These are phyloP conservation scores for Palloptera scutellata DNA, from an alignment of 2,888 invertebrate species.

Conservation along the genomic window DNA sequence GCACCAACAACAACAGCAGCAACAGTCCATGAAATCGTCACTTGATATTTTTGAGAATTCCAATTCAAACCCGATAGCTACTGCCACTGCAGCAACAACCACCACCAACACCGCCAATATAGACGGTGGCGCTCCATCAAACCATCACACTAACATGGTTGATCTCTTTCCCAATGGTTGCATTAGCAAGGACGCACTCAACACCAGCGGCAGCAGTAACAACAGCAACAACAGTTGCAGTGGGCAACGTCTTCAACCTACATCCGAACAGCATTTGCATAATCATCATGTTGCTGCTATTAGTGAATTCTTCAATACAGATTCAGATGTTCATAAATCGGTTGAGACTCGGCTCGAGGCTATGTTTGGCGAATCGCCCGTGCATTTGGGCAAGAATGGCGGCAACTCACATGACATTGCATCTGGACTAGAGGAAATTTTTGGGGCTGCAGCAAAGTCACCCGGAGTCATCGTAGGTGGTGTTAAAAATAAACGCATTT, in stretches of 20 bases:
- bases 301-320: slow-evolving; percentile 58
- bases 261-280: slow-evolving; percentile 46
- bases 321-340: slow-evolving; percentile 61
- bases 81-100: too few species aligned
- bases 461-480: slow-evolving; percentile 39
- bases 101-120: slow-evolving; percentile 11
- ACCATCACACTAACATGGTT: slow-evolving; percentile 45
- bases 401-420: slow-evolving; percentile 57
- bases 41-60: slow-evolving; percentile 43
- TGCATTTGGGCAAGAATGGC: slow-evolving; percentile 53
- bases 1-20: slow-evolving; percentile 33
- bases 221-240: slow-evolving; percentile 47
- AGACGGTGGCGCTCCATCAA: slow-evolving; percentile 30
- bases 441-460: slow-evolving; percentile 58
- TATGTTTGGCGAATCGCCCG: slow-evolving; percentile 64
- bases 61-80: background rate
- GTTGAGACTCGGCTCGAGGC: slow-evolving; percentile 63
- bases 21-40: slow-evolving; percentile 29
- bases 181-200: slow-evolving; percentile 54
- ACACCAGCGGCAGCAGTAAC: slow-evolving; percentile 39
- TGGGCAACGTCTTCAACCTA: slow-evolving; percentile 54
- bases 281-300: slow-evolving; percentile 48
- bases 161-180: slow-evolving; percentile 62
- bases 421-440: slow-evolving; percentile 61
- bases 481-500: slow-evolving; percentile 47